Conservation (phyloP, 2,113 vertebrate genomes). For the Psilopogon haemacephalus region DNA sequence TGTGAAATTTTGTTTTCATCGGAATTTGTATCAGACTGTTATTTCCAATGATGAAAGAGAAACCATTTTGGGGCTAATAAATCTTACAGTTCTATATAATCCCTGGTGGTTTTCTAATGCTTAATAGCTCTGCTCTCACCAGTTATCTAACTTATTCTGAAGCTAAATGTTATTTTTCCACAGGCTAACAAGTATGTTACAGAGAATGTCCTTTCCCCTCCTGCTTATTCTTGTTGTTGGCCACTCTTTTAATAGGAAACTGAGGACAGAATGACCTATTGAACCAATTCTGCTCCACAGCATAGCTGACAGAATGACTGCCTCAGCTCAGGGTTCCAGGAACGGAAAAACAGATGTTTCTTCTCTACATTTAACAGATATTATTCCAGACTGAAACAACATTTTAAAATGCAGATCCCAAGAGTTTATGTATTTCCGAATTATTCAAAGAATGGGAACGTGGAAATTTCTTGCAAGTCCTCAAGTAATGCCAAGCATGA, state of each 20-base stretch:
- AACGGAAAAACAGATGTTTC: constrained; percentile 56
- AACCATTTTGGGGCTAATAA: not conserved
- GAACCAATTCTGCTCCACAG: constrained; percentile 1
- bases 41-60: not conserved
- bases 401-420: constrained; percentile 37
- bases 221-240: not conserved
- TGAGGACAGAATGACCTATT: constrained; percentile 28
- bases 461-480: constrained; percentile 30
- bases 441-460: constrained; percentile 43
- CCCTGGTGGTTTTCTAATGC: not conserved
- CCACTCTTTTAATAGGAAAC: constrained; percentile 20
- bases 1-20: not conserved
- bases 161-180: not conserved
- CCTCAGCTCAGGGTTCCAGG: constrained; percentile 11
- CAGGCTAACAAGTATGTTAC: not conserved
- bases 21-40: not conserved
- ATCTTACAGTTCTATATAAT: not conserved
- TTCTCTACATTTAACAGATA: constrained; percentile 39
- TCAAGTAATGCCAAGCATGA: not conserved
- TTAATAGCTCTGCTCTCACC: not conserved
- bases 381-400: constrained; percentile 39
- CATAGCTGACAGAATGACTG: constrained; percentile 8
- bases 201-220: not conserved
- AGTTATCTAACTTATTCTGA: not conserved
- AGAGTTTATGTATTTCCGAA: constrained; percentile 15